Conservation (phyloP, 2,888 invertebrate genomes). For the Polylopha cassiicola region DNA sequence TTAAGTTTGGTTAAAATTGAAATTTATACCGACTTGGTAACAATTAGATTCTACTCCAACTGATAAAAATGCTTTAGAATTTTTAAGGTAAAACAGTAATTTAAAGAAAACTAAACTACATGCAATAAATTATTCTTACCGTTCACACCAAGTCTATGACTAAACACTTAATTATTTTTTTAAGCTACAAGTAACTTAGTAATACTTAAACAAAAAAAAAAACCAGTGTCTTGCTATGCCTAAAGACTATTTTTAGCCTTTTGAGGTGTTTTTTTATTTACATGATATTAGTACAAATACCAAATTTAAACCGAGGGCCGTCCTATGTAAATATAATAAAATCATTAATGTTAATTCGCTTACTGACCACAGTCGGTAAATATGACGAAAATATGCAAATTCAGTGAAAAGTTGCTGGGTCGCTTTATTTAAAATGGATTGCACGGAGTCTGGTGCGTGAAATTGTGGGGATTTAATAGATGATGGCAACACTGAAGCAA, state of each 20-base stretch:
- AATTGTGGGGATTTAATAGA: constrained; percentile 34
- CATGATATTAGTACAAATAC: constrained; percentile 38
- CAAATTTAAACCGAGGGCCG: constrained; percentile 38
- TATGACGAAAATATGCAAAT: constrained; percentile 68
- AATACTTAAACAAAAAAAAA: too few relatives aligned
- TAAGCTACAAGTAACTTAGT: neutral
- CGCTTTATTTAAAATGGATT: constrained; percentile 57
- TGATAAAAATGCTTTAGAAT: too few relatives aligned
- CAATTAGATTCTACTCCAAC: too few relatives aligned
- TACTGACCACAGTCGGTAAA: constrained; percentile 50
- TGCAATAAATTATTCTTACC: neutral
- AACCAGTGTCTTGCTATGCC: constrained; percentile 6
- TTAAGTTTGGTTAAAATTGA: too few relatives aligned
- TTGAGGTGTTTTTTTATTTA: too few relatives aligned
- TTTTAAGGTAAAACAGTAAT: too few relatives aligned
- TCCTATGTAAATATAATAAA: constrained; percentile 58
- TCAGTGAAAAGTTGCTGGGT: constrained; percentile 41
- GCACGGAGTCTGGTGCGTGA: constrained; percentile 28
- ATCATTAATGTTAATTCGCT: constrained; percentile 62
- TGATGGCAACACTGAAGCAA: constrained; percentile 25
- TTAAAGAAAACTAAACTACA: too few relatives aligned
- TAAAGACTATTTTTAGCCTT: constrained; percentile 8
- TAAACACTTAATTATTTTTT: constrained; percentile 1
- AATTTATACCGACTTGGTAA: too few relatives aligned
- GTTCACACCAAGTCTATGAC: neutral